phyloP scores from a whole-genome alignment of 2,888 invertebrate species.

The Dasysyrphus albostriatus region DNA sequence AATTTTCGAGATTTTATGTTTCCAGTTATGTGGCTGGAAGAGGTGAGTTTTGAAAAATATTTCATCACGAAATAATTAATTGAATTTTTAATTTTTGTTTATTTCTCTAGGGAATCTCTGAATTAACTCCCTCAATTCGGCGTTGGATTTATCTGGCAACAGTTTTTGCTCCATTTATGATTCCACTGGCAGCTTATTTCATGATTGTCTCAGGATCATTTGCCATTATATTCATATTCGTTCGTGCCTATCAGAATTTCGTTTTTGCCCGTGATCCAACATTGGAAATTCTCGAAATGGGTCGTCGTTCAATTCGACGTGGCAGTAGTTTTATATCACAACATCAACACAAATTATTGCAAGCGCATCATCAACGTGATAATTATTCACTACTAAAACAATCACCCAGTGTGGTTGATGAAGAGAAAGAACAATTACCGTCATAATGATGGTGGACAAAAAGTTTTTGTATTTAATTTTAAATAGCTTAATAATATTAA shows the following conservation, averaged over 20 bases:
- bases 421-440: slow-evolving; percentile 57
- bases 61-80: background rate
- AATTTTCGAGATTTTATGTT: slow-evolving; percentile 92
- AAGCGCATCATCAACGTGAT: slow-evolving; percentile 79
- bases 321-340: slow-evolving; percentile 84
- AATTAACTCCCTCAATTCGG: slow-evolving; percentile 91
- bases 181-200: slow-evolving; percentile 89
- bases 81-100: background rate
- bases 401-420: slow-evolving; percentile 76
- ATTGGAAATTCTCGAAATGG: slow-evolving; percentile 90
- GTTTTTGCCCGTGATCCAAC: slow-evolving; percentile 88
- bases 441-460: slow-evolving; percentile 48
- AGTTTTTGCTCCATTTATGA: slow-evolving; percentile 89
- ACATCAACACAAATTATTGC: slow-evolving; percentile 82
- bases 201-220: slow-evolving; percentile 89
- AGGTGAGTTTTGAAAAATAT: slow-evolving; percentile 85
- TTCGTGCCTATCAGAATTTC: slow-evolving; percentile 90
- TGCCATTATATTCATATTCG: slow-evolving; percentile 87
- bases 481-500: slow-evolving; percentile 21
- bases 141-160: slow-evolving; percentile 93
- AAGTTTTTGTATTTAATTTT: slow-evolving; percentile 15
- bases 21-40: slow-evolving; percentile 95
- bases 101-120: slow-evolving; percentile 88
- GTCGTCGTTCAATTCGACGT: slow-evolving; percentile 88
- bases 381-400: slow-evolving; percentile 81